A percentile compares a stretch with the other conserved stretches of the same genome.
Evolutionary conservation across 1,140 invertebrate genomes (phyloP).

Genomic region (Brachionus koreanus): DNA sequence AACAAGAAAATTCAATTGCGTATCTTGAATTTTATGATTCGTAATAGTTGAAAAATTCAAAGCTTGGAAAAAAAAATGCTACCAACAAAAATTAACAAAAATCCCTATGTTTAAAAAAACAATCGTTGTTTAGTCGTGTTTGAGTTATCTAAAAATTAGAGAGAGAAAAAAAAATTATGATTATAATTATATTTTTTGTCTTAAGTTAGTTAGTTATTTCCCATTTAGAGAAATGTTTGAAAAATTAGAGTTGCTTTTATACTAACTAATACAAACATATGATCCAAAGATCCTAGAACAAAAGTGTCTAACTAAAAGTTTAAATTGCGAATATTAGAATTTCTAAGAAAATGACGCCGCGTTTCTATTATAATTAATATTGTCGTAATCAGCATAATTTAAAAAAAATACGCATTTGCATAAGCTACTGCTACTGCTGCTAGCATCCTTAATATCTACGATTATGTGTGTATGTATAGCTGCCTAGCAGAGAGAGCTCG

Average conservation of each 20-base stretch:
- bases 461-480: background rate
- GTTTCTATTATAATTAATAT: background rate
- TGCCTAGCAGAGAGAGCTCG: background rate
- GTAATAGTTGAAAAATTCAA: background rate
- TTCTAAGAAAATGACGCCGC: slow-evolving; percentile 22
- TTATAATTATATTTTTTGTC: background rate
- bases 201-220: background rate
- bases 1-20: slow-evolving; percentile 35
- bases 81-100: slow-evolving; percentile 1
- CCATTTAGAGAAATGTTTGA: background rate
- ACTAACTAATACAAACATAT: background rate
- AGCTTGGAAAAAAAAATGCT: background rate
- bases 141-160: no score
- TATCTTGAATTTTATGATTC: slow-evolving; percentile 8
- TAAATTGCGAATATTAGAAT: slow-evolving; percentile 11
- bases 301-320: background rate
- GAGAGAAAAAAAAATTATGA: background rate
- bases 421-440: background rate
- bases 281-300: background rate
- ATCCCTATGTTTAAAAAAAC: background rate
- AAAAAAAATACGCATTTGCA: background rate
- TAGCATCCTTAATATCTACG: slow-evolving; percentile 6
- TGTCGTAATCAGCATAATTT: slow-evolving; percentile 28
- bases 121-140: background rate
- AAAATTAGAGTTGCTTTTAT: background rate